Conservation (phyloP, 2,888 invertebrate species). For the Caenorhabditis sp. region DNA sequence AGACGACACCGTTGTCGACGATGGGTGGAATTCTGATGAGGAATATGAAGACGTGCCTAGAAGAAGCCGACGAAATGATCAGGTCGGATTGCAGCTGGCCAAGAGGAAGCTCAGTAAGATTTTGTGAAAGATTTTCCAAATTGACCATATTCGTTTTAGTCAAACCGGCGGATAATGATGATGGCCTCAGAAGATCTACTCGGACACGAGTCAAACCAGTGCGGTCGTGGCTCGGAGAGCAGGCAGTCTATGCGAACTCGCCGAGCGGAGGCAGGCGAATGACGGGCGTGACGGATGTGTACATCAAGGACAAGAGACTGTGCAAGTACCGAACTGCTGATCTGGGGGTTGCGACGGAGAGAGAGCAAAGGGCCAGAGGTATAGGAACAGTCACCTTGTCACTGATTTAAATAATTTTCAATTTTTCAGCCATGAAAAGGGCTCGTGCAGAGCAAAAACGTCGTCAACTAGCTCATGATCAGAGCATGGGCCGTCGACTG, state of each 20-base stretch:
- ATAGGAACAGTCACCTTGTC: too few species aligned
- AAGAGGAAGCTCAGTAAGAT: conserved; percentile 42
- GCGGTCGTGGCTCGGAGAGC: conserved; percentile 64
- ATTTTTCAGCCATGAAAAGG: conserved; percentile 20
- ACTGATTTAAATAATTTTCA: neutral
- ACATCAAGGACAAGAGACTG: conserved; percentile 46
- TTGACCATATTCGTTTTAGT: conserved; percentile 32
- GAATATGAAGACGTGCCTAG: neutral
- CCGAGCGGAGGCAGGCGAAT: conserved; percentile 52
- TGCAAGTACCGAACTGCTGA: conserved; percentile 52
- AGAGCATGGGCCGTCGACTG: conserved; percentile 19
- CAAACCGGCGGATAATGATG: conserved; percentile 15
- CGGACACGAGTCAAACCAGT: conserved; percentile 60
- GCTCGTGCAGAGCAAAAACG: conserved; percentile 26
- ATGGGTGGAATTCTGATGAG: conserved; percentile 10
- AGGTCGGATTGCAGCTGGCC: conserved; percentile 25
- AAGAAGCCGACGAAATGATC: neutral
- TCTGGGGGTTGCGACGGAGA: conserved; percentile 37
- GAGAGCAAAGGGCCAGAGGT: conserved; percentile 32
- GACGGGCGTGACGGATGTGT: conserved; percentile 51
- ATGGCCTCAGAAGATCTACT: conserved; percentile 39
- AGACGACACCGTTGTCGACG: neutral
- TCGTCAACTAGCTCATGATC: conserved; percentile 16
- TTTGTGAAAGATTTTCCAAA: neutral
- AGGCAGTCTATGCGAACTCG: conserved; percentile 44